Evolutionary conservation across 2,888 invertebrate species (phyloP).

Genomic region (Plagodis dolabraria): DNA sequence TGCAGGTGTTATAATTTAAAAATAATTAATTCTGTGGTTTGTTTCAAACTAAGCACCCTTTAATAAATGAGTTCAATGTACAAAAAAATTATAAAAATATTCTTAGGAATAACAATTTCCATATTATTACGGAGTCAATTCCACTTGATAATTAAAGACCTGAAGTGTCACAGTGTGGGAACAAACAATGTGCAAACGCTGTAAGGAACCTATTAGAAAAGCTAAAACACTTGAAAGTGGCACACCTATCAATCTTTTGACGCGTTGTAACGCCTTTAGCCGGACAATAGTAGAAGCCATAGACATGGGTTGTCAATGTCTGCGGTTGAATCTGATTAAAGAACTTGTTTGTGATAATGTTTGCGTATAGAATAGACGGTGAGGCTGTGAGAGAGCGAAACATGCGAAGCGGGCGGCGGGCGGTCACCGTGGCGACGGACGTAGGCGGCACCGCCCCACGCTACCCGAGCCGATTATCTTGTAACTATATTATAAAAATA

Average conservation of each 20-base stretch:
- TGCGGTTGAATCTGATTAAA: background rate
- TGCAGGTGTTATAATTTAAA: too few species aligned
- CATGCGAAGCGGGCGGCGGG: conserved; percentile 56
- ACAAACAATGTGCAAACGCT: background rate
- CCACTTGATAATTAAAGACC: background rate
- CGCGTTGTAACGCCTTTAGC: too few species aligned
- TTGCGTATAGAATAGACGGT: background rate
- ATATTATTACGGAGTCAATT: background rate
- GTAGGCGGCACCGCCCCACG: conserved; percentile 60
- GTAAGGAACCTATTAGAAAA: background rate
- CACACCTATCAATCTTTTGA: too few species aligned
- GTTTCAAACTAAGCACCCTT: too few species aligned
- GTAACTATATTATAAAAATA: conserved; percentile 43
- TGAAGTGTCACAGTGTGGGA: background rate
- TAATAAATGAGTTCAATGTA: too few species aligned
- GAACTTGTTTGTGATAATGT: background rate
- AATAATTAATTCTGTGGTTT: too few species aligned
- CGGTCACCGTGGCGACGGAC: conserved; percentile 70
- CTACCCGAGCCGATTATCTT: conserved; percentile 41
- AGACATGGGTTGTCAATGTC: too few species aligned
- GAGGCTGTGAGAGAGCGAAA: conserved; percentile 33
- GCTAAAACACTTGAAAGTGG: too few species aligned
- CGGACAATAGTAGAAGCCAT: too few species aligned
- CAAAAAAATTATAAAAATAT: background rate
- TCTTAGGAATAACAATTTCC: background rate